Evolutionary conservation across 2,113 vertebrate species (phyloP).

Genomic region (Oryzias curvinotus): DNA sequence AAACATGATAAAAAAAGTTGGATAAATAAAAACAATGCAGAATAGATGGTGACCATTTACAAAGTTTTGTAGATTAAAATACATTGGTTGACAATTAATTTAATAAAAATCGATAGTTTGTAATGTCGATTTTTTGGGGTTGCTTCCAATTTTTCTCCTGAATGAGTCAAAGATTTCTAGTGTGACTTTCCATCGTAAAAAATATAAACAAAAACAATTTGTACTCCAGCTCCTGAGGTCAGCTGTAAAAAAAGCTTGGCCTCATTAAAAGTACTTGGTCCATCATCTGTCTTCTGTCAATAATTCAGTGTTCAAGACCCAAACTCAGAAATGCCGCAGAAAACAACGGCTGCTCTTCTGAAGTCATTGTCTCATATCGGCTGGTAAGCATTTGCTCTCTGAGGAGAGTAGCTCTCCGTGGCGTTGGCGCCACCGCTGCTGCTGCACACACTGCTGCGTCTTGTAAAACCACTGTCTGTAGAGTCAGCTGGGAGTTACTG

Average conservation of each 20-base stretch:
- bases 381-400: constrained; percentile 15
- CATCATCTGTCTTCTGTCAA: constrained; percentile 10
- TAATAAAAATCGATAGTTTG: no score
- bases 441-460: constrained; percentile 47
- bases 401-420: constrained; percentile 49
- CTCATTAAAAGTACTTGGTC: not conserved
- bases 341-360: constrained; percentile 21
- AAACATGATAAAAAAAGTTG: no score
- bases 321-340: not conserved
- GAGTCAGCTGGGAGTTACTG: constrained; percentile 41
- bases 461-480: constrained; percentile 48
- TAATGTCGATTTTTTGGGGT: no score
- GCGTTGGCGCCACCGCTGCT: constrained; percentile 36
- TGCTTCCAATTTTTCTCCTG: no score
- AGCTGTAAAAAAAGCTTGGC: not conserved
- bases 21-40: no score
- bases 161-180: no score
- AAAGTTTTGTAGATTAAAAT: no score
- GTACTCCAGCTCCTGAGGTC: no score
- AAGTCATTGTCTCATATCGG: constrained; percentile 40
- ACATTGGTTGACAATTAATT: no score
- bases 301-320: constrained; percentile 7
- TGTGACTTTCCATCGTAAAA: no score
- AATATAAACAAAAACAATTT: no score
- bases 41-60: no score